phyloP scores from a whole-genome alignment of 2,797 vertebrate species.

The Sebastes minor region DNA sequence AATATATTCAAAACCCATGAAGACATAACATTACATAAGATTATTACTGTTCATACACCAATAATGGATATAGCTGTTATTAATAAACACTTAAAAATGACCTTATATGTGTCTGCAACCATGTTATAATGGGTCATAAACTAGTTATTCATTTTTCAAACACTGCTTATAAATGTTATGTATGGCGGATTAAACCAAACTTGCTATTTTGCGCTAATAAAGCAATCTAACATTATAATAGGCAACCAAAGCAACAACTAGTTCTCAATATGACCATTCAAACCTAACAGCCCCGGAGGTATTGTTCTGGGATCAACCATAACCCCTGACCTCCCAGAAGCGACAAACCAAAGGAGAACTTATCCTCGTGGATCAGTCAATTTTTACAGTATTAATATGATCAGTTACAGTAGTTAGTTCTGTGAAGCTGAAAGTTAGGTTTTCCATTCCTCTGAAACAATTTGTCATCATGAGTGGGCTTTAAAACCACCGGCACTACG shows the following conservation, averaged over 20 bases:
- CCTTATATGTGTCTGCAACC: no score
- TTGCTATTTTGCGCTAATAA: background rate
- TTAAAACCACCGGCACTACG: conserved; percentile 15
- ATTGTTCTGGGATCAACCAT: background rate
- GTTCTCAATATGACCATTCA: background rate
- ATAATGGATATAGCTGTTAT: background rate
- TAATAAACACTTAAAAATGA: background rate
- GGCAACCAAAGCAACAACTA: background rate
- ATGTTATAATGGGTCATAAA: background rate
- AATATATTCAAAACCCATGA: background rate
- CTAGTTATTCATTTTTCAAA: background rate
- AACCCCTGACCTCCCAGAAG: background rate
- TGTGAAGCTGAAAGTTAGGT: background rate
- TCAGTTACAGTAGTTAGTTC: background rate
- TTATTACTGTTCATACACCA: background rate
- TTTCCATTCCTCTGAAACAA: conserved; percentile 7
- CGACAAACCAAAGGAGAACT: background rate
- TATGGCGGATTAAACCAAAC: background rate
- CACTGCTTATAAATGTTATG: background rate
- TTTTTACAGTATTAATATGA: background rate
- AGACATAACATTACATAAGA: background rate
- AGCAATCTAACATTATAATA: background rate
- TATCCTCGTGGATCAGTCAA: background rate
- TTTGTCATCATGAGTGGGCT: conserved; percentile 21
- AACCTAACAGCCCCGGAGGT: background rate